Conservation (phyloP, 2,113 vertebrate genomes). For the Polypterus bichir region DNA sequence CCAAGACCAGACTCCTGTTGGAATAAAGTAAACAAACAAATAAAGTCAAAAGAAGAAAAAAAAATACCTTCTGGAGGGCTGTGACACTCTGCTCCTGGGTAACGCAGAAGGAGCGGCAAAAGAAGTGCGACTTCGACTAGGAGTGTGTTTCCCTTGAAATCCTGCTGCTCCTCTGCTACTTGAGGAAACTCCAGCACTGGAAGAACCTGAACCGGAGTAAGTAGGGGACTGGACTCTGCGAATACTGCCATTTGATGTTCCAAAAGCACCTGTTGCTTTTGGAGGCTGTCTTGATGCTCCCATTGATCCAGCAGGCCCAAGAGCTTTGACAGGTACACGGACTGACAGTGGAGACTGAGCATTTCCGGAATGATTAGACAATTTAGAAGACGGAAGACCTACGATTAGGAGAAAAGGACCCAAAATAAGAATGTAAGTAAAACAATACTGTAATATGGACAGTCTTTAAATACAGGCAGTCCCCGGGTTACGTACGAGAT, state of each 20-base stretch:
- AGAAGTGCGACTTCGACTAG: constrained; percentile 30
- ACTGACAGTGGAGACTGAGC: constrained; percentile 53
- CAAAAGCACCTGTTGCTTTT: constrained; percentile 43
- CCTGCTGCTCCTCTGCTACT: constrained; percentile 25
- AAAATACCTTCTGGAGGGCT: constrained; percentile 58
- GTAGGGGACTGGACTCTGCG: constrained; percentile 47
- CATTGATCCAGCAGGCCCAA: constrained; percentile 43
- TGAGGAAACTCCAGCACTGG: constrained; percentile 31
- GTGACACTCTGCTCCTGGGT: constrained; percentile 50
- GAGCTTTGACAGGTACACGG: constrained; percentile 57
- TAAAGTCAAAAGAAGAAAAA: neutral
- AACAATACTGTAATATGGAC: neutral
- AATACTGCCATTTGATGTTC: constrained; percentile 10
- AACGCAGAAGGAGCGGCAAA: constrained; percentile 24
- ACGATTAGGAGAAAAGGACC: constrained; percentile 5
- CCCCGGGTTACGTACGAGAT: no score
- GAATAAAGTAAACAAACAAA: neutral
- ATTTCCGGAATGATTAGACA: constrained; percentile 41
- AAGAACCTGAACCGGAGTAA: constrained; percentile 23
- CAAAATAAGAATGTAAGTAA: neutral
- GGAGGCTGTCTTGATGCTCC: constrained; percentile 42
- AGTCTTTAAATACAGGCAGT: neutral
- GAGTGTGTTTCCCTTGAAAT: constrained; percentile 29
- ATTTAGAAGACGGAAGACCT: constrained; percentile 58
- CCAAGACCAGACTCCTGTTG: neutral